These are phyloP conservation scores for Ornithorhynchus anatinus DNA, from an alignment of 2,113 vertebrate genomes.

Conservation along the genomic window DNA sequence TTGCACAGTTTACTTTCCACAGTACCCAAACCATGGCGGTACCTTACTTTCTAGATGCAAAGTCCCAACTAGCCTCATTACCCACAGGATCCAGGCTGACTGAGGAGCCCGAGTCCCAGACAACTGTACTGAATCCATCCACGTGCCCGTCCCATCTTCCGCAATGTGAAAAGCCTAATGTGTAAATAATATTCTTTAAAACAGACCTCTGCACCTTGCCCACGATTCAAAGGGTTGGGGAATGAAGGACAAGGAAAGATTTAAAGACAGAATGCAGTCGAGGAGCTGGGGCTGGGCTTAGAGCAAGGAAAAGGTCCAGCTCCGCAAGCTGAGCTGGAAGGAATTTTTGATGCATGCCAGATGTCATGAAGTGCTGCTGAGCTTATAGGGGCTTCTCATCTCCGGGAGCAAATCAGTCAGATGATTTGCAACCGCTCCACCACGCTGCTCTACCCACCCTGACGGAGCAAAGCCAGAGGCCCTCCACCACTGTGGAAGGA, in stretches of 20 bases:
- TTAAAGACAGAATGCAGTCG: slow-evolving; percentile 36
- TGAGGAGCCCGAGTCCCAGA: too few species aligned
- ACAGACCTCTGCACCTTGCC: slow-evolving; percentile 34
- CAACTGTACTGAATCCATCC: too few species aligned
- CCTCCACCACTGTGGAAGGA: neutral
- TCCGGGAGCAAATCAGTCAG: slow-evolving; percentile 51
- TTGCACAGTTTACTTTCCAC: slow-evolving; percentile 5
- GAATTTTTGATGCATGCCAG: slow-evolving; percentile 6
- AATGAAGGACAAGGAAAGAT: slow-evolving; percentile 17
- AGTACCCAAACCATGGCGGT: neutral
- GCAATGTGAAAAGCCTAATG: too few species aligned
- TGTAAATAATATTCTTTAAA: neutral
- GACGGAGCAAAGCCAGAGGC: slow-evolving; percentile 10
- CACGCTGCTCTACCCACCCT: neutral
- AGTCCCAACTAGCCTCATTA: too few species aligned
- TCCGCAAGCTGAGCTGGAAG: slow-evolving; percentile 31
- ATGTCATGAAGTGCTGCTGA: slow-evolving; percentile 43
- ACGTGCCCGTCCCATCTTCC: too few species aligned
- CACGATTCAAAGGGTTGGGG: slow-evolving; percentile 13
- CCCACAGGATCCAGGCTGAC: too few species aligned
- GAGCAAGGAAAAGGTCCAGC: slow-evolving; percentile 27
- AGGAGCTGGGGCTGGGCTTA: slow-evolving; percentile 25
- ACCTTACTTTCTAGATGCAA: neutral
- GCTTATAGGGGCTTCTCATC: slow-evolving; percentile 22
- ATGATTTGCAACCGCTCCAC: neutral